Percentiles rank a stretch among this genome's conserved stretches.
These are phyloP conservation scores for Conus ventricosus DNA, from an alignment of 1,140 invertebrate genomes.

Conservation along the genomic window DNA sequence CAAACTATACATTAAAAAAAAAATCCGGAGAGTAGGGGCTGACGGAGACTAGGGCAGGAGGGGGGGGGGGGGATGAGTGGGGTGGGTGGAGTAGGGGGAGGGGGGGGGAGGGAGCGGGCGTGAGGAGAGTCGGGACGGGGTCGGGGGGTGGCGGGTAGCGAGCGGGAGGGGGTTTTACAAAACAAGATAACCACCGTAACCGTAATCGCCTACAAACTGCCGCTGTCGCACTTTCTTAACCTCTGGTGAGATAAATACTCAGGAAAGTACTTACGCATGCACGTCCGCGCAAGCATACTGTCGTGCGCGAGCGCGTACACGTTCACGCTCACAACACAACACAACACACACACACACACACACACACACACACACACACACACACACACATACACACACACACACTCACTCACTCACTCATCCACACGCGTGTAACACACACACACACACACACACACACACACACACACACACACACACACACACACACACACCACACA, in stretches of 20 bases:
- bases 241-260: neutral
- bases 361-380: neutral
- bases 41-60: too few relatives aligned
- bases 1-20: too few relatives aligned
- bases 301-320: neutral
- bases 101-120: too few relatives aligned
- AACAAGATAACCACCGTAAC: neutral
- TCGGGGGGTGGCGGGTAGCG: too few relatives aligned
- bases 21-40: too few relatives aligned
- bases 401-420: neutral
- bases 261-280: neutral
- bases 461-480: too few relatives aligned
- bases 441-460: neutral
- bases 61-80: too few relatives aligned
- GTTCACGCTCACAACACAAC: neutral
- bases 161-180: too few relatives aligned
- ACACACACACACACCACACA: neutral
- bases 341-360: neutral
- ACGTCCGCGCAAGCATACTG: neutral
- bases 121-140: too few relatives aligned
- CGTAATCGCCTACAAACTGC: too few relatives aligned
- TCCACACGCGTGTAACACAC: neutral
- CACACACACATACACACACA: neutral
- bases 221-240: neutral
- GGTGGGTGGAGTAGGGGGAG: too few relatives aligned